These are phyloP conservation scores for Hyposmocoma kahamanoa DNA, from an alignment of 1,140 invertebrate species.

Conservation along the genomic window DNA sequence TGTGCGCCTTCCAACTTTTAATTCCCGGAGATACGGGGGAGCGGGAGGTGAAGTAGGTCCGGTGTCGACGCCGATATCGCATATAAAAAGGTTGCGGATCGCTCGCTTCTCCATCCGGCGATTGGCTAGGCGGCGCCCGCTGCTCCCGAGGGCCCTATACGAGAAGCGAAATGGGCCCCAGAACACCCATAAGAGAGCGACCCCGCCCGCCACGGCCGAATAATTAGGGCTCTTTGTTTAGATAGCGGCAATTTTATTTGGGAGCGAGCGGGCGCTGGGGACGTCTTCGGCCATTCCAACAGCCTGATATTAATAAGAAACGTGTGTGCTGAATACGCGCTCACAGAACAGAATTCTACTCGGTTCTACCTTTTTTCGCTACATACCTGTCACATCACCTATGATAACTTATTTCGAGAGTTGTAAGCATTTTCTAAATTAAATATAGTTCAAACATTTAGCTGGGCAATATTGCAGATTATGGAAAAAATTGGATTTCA, in stretches of 20 bases:
- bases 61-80: constrained; percentile 55
- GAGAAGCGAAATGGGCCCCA: constrained; percentile 73
- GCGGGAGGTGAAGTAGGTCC: constrained; percentile 38
- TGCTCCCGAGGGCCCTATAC: constrained; percentile 69
- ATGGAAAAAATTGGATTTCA: too few relatives aligned
- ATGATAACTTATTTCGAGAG: too few relatives aligned
- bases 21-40: constrained; percentile 33
- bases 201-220: constrained; percentile 74
- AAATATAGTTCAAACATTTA: too few relatives aligned
- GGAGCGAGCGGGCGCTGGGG: constrained; percentile 67
- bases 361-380: too few relatives aligned
- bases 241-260: constrained; percentile 76
- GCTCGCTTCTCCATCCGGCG: constrained; percentile 66
- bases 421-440: too few relatives aligned
- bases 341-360: too few relatives aligned
- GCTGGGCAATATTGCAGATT: too few relatives aligned
- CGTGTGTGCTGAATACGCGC: constrained; percentile 33
- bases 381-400: too few relatives aligned
- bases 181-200: constrained; percentile 74
- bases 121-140: constrained; percentile 72
- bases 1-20: constrained; percentile 54
- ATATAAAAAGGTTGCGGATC: constrained; percentile 71
- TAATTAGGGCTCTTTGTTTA: constrained; percentile 77
- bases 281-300: constrained; percentile 65
- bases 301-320: constrained; percentile 70